These are phyloP conservation scores for Lophura swinhoii DNA, from an alignment of 2,797 vertebrate genomes.

Conservation along the genomic window DNA sequence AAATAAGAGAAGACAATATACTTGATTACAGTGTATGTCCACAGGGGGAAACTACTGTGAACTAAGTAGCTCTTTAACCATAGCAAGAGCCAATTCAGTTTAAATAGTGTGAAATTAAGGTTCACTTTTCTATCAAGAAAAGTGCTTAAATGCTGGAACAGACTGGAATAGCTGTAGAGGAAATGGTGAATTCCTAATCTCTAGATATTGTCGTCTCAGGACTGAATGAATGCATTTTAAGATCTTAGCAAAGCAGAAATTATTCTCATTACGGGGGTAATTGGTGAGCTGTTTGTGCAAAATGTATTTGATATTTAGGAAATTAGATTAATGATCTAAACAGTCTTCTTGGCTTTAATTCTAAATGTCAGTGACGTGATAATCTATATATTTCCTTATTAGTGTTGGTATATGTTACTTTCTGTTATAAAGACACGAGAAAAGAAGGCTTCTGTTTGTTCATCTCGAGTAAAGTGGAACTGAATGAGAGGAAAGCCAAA, in stretches of 20 bases:
- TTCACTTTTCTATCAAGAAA: neutral
- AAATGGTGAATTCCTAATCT: neutral
- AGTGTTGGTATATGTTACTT: neutral
- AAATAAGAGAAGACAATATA: neutral
- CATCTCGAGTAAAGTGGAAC: neutral
- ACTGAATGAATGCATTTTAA: neutral
- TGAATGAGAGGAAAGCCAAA: neutral
- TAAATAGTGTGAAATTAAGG: conserved; percentile 21
- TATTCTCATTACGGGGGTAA: neutral
- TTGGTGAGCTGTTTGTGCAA: neutral
- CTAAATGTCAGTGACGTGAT: neutral
- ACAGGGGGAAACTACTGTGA: conserved; percentile 25
- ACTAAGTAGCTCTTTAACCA: conserved; percentile 25
- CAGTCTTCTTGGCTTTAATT: neutral
- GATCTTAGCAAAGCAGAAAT: neutral
- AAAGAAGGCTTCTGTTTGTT: neutral
- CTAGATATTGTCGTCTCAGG: neutral
- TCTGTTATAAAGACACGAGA: neutral
- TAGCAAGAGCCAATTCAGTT: conserved; percentile 2
- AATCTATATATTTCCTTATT: neutral
- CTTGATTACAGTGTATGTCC: conserved; percentile 18
- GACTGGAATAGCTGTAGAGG: neutral
- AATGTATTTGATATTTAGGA: neutral
- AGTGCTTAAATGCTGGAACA: neutral
- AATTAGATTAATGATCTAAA: neutral